Percentiles rank a stretch among this genome's conserved stretches.
Evolutionary conservation across 2,113 vertebrate species (phyloP).

Genomic region (Callipepla californica): DNA sequence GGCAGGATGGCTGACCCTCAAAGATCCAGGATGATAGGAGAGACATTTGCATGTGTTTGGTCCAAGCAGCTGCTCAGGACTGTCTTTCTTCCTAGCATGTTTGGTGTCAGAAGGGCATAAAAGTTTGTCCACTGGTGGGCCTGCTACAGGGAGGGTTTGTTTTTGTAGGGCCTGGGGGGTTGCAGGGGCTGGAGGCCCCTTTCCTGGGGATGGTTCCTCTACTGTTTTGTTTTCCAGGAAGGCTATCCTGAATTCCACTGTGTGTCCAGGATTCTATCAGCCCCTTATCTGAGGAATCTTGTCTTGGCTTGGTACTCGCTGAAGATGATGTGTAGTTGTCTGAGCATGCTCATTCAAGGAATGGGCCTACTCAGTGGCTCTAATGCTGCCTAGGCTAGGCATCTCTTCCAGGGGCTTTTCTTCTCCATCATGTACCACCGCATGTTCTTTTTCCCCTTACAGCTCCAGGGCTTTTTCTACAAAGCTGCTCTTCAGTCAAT

Average conservation of each 20-base stretch:
- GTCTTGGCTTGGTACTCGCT: background rate
- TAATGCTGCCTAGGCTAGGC: background rate
- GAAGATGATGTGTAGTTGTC: background rate
- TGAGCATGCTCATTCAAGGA: too few relatives aligned
- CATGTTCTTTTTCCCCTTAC: background rate
- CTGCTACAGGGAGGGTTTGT: background rate
- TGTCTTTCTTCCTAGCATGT: background rate
- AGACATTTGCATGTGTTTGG: accelerated
- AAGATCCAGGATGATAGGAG: background rate
- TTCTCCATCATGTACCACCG: background rate
- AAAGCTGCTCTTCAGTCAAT: background rate
- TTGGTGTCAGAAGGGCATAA: background rate
- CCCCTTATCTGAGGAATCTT: background rate
- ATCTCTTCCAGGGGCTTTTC: background rate
- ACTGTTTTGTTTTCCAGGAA: background rate
- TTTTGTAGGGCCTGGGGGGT: background rate
- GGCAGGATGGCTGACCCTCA: background rate
- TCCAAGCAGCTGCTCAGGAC: background rate
- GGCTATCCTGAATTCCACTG: background rate
- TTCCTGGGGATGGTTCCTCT: background rate
- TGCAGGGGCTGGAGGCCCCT: background rate
- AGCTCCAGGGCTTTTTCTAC: background rate
- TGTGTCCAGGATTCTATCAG: background rate
- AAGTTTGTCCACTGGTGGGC: background rate
- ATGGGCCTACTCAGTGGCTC: background rate